Evolutionary conservation across 1,140 invertebrate species (phyloP).

Genomic region (Orius laevigatus): DNA sequence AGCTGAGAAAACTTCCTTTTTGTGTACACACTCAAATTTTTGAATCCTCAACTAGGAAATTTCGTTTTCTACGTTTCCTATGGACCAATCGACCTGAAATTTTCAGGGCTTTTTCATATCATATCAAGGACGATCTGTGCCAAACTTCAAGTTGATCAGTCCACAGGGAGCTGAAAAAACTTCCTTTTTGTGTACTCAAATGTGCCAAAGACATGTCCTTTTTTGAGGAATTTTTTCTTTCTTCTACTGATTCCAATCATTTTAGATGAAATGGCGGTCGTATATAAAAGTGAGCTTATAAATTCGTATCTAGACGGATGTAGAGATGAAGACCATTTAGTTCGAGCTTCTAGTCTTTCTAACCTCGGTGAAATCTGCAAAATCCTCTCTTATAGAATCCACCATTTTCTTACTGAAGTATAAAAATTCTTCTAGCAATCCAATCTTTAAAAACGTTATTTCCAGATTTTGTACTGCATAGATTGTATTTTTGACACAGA

Average conservation of each 20-base stretch:
- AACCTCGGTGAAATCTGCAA: conserved; percentile 72
- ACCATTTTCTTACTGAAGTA: conserved; percentile 55
- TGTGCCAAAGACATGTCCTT: neutral
- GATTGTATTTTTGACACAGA: conserved; percentile 48
- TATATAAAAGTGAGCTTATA: conserved; percentile 51
- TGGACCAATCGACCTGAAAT: too few species aligned
- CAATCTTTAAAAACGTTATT: conserved; percentile 2
- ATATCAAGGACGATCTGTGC: too few species aligned
- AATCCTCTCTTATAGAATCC: conserved; percentile 54
- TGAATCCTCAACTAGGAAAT: neutral
- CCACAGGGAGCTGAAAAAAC: too few species aligned
- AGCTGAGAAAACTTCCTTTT: too few species aligned
- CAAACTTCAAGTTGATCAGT: too few species aligned
- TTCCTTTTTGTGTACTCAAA: too few species aligned
- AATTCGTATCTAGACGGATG: conserved; percentile 52
- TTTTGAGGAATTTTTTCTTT: conserved; percentile 8
- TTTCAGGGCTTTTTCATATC: too few species aligned
- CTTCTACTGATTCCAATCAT: conserved; percentile 20
- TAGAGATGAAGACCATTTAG: conserved; percentile 51
- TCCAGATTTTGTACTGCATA: conserved; percentile 52
- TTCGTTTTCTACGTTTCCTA: neutral
- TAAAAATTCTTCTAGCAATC: neutral
- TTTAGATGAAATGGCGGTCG: conserved; percentile 53
- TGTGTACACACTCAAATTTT: too few species aligned
- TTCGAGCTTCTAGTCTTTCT: conserved; percentile 65